Conservation (phyloP, 1,140 invertebrate genomes). For the Phenacoccus solenopsis region DNA sequence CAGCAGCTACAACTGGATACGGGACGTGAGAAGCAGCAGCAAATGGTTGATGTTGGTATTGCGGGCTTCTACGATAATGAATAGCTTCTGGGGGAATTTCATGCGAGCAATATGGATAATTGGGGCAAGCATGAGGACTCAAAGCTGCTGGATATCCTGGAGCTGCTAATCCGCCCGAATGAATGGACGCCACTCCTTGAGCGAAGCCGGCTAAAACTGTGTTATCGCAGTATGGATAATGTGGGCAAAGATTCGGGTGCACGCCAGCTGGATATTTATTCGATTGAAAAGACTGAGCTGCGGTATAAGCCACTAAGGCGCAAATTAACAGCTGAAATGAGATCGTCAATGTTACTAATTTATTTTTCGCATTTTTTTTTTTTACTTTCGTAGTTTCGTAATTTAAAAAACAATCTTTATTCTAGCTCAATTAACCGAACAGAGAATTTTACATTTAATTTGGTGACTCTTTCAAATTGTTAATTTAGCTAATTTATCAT, state of each 20-base stretch:
- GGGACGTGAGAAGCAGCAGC: not conserved
- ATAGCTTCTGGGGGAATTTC: conserved; percentile 19
- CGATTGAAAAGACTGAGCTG: not conserved
- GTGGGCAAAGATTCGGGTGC: conserved; percentile 39
- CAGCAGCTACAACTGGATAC: not conserved
- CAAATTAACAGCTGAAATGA: not conserved
- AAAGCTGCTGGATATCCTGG: conserved; percentile 24
- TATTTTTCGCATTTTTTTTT: not conserved
- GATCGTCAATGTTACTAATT: not conserved
- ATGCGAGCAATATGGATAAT: conserved; percentile 25
- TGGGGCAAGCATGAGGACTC: conserved; percentile 23
- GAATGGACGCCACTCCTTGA: conserved; percentile 28
- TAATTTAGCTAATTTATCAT: too few species aligned
- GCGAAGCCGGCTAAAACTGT: conserved; percentile 31
- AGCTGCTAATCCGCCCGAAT: conserved; percentile 29
- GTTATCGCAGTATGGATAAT: conserved; percentile 40
- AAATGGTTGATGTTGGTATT: conserved; percentile 10
- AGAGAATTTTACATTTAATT: too few species aligned
- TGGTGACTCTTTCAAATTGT: too few species aligned
- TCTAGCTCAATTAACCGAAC: too few species aligned
- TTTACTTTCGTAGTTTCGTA: not conserved
- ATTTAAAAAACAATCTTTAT: not conserved
- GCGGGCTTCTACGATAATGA: not conserved
- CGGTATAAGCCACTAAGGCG: not conserved
- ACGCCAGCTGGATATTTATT: conserved; percentile 38